Conservation (phyloP, 92 coral and sea anemone genomes). For the Nematostella vectensis region DNA sequence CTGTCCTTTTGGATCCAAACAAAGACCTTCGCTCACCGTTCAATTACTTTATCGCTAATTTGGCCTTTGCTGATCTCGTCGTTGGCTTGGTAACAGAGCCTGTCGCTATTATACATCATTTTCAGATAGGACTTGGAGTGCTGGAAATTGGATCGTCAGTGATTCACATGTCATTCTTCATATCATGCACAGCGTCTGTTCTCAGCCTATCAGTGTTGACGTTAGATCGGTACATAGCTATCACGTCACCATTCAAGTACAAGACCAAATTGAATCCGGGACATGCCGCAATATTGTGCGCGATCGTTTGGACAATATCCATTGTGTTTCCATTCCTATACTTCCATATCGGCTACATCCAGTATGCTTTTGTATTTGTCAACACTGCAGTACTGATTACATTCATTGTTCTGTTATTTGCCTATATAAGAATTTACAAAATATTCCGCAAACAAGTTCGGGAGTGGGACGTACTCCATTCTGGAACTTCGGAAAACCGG, state of each 20-base stretch:
- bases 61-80: conserved; percentile 66
- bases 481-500: conserved; percentile 52
- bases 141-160: conserved; percentile 45
- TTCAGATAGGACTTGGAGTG: conserved; percentile 66
- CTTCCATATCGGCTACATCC: conserved; percentile 67
- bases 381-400: conserved; percentile 78
- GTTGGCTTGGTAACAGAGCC: conserved; percentile 97
- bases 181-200: conserved; percentile 87
- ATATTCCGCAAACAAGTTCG: conserved; percentile 65
- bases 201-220: conserved; percentile 81
- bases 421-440: conserved; percentile 65
- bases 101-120: conserved; percentile 58
- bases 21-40: conserved; percentile 65
- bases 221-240: conserved; percentile 81
- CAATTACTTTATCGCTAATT: conserved; percentile 61
- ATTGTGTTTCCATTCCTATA: conserved; percentile 75
- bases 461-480: conserved; percentile 66
- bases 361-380: conserved; percentile 78
- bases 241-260: conserved; percentile 65
- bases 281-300: conserved; percentile 56
- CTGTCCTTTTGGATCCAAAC: conserved; percentile 70
- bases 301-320: conserved; percentile 63
- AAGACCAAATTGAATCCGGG: conserved; percentile 43
- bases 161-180: conserved; percentile 91
- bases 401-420: conserved; percentile 57